Conservation (phyloP, 2,888 invertebrate genomes). For the Lithophane leautieri region DNA sequence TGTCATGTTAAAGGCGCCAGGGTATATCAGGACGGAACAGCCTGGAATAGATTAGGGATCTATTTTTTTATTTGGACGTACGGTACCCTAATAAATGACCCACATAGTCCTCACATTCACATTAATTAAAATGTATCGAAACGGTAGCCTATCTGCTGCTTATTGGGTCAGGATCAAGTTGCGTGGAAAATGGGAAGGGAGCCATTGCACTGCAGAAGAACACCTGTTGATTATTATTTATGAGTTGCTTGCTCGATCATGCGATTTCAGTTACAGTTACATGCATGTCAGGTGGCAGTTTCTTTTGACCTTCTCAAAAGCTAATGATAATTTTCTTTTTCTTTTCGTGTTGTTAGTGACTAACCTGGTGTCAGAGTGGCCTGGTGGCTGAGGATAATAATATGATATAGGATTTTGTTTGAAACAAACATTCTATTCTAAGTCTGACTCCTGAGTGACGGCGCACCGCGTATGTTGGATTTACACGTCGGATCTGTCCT, state of each 20-base stretch:
- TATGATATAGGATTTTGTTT: background rate
- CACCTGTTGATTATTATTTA: too few species aligned
- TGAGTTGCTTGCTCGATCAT: background rate
- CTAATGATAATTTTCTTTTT: background rate
- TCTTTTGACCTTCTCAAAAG: background rate
- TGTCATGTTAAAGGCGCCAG: conserved; percentile 98
- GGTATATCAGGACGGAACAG: conserved; percentile 96
- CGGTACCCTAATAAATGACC: too few species aligned
- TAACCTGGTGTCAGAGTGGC: too few species aligned
- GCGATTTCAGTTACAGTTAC: background rate
- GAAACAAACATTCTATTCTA: background rate
- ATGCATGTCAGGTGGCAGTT: background rate
- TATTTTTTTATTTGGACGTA: background rate
- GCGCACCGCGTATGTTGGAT: too few species aligned
- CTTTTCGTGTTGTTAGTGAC: too few species aligned
- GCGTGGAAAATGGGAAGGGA: too few species aligned
- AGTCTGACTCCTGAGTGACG: background rate
- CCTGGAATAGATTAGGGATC: conserved; percentile 84
- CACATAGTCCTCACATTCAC: too few species aligned
- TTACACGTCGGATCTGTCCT: too few species aligned
- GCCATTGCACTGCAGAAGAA: too few species aligned
- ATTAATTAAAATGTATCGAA: too few species aligned
- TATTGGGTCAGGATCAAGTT: background rate
- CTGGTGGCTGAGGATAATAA: too few species aligned
- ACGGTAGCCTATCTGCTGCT: background rate